Evolutionary conservation across 35 echinoderm and acorn worm genomes (phyloP), one percentile per base, ranked within the genome.

Genomic region (Strongylocentrotus purpuratus): DNA sequence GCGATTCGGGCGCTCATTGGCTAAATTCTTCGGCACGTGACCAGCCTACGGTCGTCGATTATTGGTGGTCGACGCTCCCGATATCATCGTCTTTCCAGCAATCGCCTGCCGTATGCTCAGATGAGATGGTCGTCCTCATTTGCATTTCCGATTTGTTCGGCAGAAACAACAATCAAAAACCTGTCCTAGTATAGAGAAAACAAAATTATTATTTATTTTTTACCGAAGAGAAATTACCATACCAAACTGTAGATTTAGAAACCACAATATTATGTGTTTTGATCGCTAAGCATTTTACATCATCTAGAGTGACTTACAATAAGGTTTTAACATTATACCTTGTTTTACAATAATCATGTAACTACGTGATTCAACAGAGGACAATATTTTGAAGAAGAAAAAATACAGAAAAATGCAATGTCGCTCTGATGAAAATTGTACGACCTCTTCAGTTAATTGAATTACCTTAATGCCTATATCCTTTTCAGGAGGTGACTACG

Each of bases 1-100:
- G 87, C 32, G 87, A 89, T 45, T 89, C 87, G 87, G 20, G n/a
- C 20, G 33, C 87, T 89, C 20, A 89, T 89, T 89, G 87, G 87
- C 9, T 46, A 32, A 89, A 45, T 89, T 45, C 87, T 89, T 31
- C 45, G 32, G 87, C 87, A 89, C 87, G 87, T 89, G 87, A 89
- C 87, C 87, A 89, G 87, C 33, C 87, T 33, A 89, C 25, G 87
- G 87, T 28, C 45, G 65, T 78, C 65, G 65, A 78, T 78, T 78
- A 78, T 78, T 78, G 65, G 65, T 78, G 65, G 65, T 78, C 65
- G 65, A 28, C 65, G 65, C 65, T 78, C 20, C 65, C 18, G 65
- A 78, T 78, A 78, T 78, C 65, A 78, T 28, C 4, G 65, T 78
- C 65, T 78, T 78, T 28, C 65, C 65, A 28, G 52, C 52, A 59